Evolutionary conservation across 2,888 invertebrate genomes (phyloP).

Genomic region (Acronicta leporina): DNA sequence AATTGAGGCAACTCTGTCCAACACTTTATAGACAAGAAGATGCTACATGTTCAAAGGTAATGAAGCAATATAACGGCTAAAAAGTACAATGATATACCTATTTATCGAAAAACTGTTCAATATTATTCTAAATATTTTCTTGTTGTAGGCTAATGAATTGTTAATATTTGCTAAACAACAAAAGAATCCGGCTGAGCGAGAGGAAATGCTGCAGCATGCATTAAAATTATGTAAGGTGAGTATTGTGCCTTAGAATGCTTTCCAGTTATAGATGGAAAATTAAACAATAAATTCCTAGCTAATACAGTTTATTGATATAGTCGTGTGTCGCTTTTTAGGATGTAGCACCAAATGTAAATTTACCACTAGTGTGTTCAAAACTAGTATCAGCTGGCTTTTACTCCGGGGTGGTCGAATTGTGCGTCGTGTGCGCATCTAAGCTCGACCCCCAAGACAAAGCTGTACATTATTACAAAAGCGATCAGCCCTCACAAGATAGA

Average conservation of each 20-base stretch:
- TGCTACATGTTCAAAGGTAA: conserved; percentile 97
- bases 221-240: conserved; percentile 94
- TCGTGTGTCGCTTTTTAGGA: conserved; percentile 74
- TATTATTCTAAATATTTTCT: neutral
- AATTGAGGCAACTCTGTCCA: conserved; percentile 97
- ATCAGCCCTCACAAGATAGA: conserved; percentile 94
- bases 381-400: conserved; percentile 94
- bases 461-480: conserved; percentile 95
- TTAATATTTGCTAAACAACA: conserved; percentile 94
- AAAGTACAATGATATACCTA: neutral
- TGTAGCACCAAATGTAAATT: conserved; percentile 95
- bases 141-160: conserved; percentile 94
- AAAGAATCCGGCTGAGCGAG: conserved; percentile 92
- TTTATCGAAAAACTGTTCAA: neutral
- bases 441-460: conserved; percentile 97
- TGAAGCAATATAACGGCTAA: neutral
- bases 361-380: conserved; percentile 95
- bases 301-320: neutral
- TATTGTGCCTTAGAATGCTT: conserved; percentile 4
- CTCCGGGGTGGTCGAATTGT: conserved; percentile 96
- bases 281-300: neutral
- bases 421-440: conserved; percentile 94
- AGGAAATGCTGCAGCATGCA: conserved; percentile 93
- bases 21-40: conserved; percentile 98
- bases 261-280: neutral